Evolutionary conservation across 2,113 vertebrate genomes (phyloP), one percentile per base, ranked within the genome.

Genomic region (Entelurus aequoreus): DNA sequence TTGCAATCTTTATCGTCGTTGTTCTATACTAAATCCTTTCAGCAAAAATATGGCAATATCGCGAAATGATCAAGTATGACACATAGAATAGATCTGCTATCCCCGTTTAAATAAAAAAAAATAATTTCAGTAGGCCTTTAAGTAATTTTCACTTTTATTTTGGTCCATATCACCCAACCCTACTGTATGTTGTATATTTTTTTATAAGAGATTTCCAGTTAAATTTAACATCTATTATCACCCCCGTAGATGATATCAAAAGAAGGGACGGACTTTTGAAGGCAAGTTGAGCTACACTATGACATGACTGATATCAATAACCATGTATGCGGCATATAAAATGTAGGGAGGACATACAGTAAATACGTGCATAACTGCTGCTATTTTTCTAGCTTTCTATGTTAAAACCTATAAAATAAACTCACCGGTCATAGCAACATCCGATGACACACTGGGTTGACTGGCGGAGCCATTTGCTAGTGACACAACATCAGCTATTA

Each of bases 401-500:
- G 40, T 42, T 42, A 8, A 42, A 38, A 37, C 53, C 1, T 3
- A 36, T 15, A 7, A 42, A 54, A 54, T 54, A 13, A 14, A 79
- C 81, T 71, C 5, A 98, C 96, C 96, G 84, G 95, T 94, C 83
- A 97, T 90, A 66, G 94, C 91, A 14, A 90, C 92, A 80, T 93
- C 94, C 74, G 93, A 94, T 65, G 93, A 92, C 51, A 90, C 90
- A 0, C 86, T 92, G 74, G 94, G 94, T 84, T 95, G 94, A 76
- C 93, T 88, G 75, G 93, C 92, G 40, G 96, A 93, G 49, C 94
- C 88, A 59, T 92, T 97, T 42, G 94, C 95, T 65, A 98, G 88
- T 38, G 95, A 98, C 16, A 99, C 94, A 2, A 97, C 94, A 10
- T 94, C 95, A 66, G 94, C 95, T 72, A 98, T 97, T 69, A 98